phyloP scores from a whole-genome alignment of 2,888 invertebrate genomes.

The Stictocephala bisonia region DNA sequence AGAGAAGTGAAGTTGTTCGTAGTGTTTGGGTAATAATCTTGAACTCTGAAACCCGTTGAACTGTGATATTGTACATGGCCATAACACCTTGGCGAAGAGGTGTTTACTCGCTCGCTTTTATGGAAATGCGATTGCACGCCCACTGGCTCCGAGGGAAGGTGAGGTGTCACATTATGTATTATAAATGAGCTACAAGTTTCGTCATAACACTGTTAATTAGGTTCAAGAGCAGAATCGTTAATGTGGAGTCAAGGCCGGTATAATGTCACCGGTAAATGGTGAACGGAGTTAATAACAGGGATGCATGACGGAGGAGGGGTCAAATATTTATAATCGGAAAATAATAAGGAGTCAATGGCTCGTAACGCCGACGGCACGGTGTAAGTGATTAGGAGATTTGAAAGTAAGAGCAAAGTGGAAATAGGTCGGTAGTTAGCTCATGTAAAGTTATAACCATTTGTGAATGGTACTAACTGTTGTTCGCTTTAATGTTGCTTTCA shows the following conservation, averaged over 20 bases:
- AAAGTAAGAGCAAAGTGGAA: background rate
- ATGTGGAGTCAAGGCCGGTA: slow-evolving; percentile 28
- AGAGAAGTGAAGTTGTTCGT: no score
- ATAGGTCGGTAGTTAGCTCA: no score
- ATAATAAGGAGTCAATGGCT: slow-evolving; percentile 17
- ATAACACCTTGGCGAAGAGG: no score
- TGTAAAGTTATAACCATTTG: no score
- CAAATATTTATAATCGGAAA: slow-evolving; percentile 34
- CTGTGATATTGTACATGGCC: no score
- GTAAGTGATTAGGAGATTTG: background rate
- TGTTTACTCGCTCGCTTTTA: no score
- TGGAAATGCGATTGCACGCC: no score
- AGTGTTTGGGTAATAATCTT: no score
- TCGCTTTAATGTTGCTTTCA: no score
- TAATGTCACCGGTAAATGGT: slow-evolving; percentile 38
- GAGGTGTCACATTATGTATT: slow-evolving; percentile 21
- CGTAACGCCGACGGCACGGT: background rate
- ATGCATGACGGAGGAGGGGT: background rate
- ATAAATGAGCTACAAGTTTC: slow-evolving; percentile 24
- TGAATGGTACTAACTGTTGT: no score
- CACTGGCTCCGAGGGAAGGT: background rate
- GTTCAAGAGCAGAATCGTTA: slow-evolving; percentile 36
- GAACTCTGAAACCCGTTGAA: no score
- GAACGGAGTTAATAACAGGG: no score
- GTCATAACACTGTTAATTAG: slow-evolving; percentile 27